A percentile compares a stretch with the other conserved stretches of the same genome.
phyloP scores from a whole-genome alignment of 2,888 invertebrate genomes.

The Rugalucina vietnamica region DNA sequence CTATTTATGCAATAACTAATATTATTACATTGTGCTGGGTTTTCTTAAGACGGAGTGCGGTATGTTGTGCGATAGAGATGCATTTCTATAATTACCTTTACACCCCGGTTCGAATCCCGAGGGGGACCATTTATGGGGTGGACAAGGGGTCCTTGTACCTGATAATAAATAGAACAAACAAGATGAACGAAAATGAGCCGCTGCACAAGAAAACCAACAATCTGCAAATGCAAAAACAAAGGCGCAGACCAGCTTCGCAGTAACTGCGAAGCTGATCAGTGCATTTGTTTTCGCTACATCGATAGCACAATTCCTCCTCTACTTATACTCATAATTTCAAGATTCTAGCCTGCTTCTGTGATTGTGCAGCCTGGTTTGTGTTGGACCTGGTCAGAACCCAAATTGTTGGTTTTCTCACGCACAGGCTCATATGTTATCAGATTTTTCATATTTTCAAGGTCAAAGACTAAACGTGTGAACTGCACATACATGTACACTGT shows the following conservation, averaged over 20 bases:
- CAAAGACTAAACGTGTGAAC: no score
- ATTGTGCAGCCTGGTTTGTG: no score
- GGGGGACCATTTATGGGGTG: conserved; percentile 48
- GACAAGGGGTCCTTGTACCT: conserved; percentile 28
- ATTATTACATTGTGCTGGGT: background rate
- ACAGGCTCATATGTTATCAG: no score
- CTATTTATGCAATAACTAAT: background rate
- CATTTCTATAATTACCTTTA: conserved; percentile 25
- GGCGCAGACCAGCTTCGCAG: background rate
- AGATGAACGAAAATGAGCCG: background rate
- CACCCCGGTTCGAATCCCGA: conserved; percentile 52
- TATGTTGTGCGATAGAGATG: background rate
- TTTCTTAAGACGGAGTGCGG: background rate
- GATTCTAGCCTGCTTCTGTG: no score
- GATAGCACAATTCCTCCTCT: background rate
- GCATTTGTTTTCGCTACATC: background rate
- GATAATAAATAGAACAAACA: background rate
- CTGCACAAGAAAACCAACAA: no score
- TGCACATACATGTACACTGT: no score
- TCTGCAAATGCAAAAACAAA: background rate
- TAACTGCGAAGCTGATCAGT: background rate
- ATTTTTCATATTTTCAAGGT: no score
- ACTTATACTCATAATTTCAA: background rate
- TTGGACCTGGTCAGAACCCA: no score
- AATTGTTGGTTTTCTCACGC: no score